Base-by-base conservation (phyloP, 2,797 vertebrate species). In the Chaunax sp. region DNA sequence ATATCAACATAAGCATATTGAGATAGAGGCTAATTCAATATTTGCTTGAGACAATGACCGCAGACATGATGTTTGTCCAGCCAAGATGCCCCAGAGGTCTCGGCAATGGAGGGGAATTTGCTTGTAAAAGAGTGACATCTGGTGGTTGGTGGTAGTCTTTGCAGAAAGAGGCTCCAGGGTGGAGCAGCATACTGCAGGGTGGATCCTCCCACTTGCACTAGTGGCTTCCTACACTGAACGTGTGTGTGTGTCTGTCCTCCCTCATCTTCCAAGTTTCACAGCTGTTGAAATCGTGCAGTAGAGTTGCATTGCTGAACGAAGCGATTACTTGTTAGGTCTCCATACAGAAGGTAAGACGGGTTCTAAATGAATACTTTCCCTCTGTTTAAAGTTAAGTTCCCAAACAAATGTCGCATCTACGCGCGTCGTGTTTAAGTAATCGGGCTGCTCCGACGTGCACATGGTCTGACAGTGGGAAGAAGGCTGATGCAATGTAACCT, bases 401-500 rank as follows among this genome's bases (percentile, higher is more conserved):
- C 1, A 30, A 30, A 30, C 1, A 30, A 30, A 30, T 30, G 28
- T 30, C 28, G 5, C 5, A 9, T 30, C 9, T 30, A 30, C 9
- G 4, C 35, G 10, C 28, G 28, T 30, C 28, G 28, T 30, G 28
- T 30, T 30, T 30, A 6, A 30, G 28, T 5, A 30, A 30, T 6
- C 2, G 5, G 9, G 28, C 28, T 30, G 28, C 28, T 30, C n/a
- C 28, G 62, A 10, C 0, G 33, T 18, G 28, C 78, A 80, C 77
- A 70, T 81, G 67, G 64, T 9, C 16, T 20, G 13, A 1, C 13
- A 11, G 1, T 19, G 33, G 35, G 19, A 52, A 28, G 5, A 12
- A 55, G 84, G 85, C 85, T 88, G 87, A 89, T 78, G 84, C 84
- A 87, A 87, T 35, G 40, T 0, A 20, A 66, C 46, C 33, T 7